A percentile compares a stretch with the other conserved stretches of the same genome.
Evolutionary conservation across 2,888 invertebrate genomes (phyloP).

Genomic region (Pecten maximus): DNA sequence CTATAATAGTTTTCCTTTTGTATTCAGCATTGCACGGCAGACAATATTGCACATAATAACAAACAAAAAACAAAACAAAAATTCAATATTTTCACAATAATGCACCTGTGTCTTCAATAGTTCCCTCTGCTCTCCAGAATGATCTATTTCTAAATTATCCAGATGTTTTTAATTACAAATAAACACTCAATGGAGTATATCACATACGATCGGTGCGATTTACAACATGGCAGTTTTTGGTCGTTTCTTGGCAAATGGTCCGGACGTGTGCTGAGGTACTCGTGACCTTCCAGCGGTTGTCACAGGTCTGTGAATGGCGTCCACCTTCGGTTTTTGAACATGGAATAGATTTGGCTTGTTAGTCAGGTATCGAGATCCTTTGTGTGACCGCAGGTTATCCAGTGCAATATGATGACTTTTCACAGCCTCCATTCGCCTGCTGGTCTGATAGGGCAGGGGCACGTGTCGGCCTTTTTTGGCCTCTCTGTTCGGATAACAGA

Average conservation of each 20-base stretch:
- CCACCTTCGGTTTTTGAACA: neutral
- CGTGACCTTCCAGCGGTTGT: neutral
- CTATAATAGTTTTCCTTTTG: neutral
- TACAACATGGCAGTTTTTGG: neutral
- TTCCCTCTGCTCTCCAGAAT: neutral
- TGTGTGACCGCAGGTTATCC: constrained; percentile 49
- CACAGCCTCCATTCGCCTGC: constrained; percentile 63
- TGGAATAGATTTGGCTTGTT: constrained; percentile 2
- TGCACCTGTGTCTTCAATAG: neutral
- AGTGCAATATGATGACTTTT: constrained; percentile 58
- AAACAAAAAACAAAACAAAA: neutral
- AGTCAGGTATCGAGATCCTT: neutral
- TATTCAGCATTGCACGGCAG: neutral
- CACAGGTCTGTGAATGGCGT: neutral
- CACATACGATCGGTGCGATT: neutral
- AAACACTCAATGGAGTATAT: neutral
- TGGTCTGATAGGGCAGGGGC: constrained; percentile 55
- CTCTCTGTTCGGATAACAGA: constrained; percentile 67
- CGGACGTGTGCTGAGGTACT: neutral
- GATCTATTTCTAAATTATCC: neutral
- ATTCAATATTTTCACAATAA: neutral
- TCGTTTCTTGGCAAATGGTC: neutral
- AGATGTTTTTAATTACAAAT: neutral
- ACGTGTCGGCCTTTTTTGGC: constrained; percentile 64
- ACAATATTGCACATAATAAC: neutral